Percentiles rank a stretch among this genome's conserved stretches.
Conservation (phyloP, 1,140 invertebrate genomes). For the Orussus abietinus region DNA sequence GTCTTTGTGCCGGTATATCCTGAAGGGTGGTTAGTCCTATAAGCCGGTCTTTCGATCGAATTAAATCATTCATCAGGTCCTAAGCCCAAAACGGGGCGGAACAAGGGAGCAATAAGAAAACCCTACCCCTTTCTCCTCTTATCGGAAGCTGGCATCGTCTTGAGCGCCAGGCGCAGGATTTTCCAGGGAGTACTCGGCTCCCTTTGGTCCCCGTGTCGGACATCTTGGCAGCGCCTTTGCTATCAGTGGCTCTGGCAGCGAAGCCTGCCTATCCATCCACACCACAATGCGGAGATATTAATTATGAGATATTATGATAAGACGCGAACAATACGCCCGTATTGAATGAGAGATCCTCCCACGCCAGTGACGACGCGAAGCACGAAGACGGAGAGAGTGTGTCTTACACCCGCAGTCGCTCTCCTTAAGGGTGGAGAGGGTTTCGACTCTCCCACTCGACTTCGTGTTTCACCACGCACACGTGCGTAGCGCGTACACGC, state of each 20-base stretch:
- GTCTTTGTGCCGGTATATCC: no score
- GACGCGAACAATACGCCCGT: slow-evolving; percentile 53
- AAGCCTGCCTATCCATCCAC: slow-evolving; percentile 53
- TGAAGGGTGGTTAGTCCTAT: no score
- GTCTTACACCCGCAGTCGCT: slow-evolving; percentile 32
- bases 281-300: slow-evolving; percentile 54
- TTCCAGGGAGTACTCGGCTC: slow-evolving; percentile 17
- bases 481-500: slow-evolving; percentile 17
- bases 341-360: slow-evolving; percentile 52
- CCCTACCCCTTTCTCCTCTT: no score
- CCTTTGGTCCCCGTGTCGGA: slow-evolving; percentile 35
- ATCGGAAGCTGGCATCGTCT: slow-evolving; percentile 22
- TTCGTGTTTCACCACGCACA: no score
- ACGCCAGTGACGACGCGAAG: slow-evolving; percentile 15
- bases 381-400: slow-evolving; percentile 27
- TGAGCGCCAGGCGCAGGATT: slow-evolving; percentile 19
- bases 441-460: no score
- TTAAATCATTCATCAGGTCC: no score
- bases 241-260: slow-evolving; percentile 51
- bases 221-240: slow-evolving; percentile 44
- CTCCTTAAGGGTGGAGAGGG: no score
- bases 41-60: no score
- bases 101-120: no score
- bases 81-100: no score
- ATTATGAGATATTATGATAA: slow-evolving; percentile 57